These are phyloP conservation scores for Leptodirus hochenwartii DNA, from an alignment of 2,888 invertebrate species.

Conservation along the genomic window DNA sequence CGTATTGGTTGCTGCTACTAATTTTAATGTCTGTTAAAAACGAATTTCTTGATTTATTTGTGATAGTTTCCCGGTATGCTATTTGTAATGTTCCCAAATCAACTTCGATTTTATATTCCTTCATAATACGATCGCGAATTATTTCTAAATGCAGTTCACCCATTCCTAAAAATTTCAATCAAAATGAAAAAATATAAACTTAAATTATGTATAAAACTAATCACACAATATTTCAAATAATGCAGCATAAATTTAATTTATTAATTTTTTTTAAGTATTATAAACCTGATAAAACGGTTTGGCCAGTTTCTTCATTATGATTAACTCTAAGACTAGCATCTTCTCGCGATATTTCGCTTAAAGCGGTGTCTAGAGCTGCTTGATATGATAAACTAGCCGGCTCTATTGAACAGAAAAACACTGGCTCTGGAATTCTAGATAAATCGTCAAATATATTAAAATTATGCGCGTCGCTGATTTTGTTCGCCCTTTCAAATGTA, in stretches of 20 bases:
- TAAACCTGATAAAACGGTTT: slow-evolving; percentile 71
- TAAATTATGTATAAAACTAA: neutral
- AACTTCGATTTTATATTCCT: slow-evolving; percentile 81
- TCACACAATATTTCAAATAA: neutral
- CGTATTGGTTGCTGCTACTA: slow-evolving; percentile 37
- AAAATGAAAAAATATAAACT: slow-evolving; percentile 1
- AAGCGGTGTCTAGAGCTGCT: slow-evolving; percentile 56
- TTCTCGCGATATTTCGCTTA: slow-evolving; percentile 65
- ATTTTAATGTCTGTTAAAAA: slow-evolving; percentile 42
- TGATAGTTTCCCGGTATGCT: slow-evolving; percentile 68
- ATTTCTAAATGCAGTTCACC: slow-evolving; percentile 95
- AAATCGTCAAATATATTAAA: slow-evolving; percentile 18
- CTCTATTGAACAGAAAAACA: slow-evolving; percentile 93
- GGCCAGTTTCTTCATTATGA: slow-evolving; percentile 62
- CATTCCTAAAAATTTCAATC: slow-evolving; percentile 51
- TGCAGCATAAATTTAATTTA: slow-evolving; percentile 1
- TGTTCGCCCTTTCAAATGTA: slow-evolving; percentile 38
- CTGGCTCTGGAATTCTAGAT: slow-evolving; percentile 67
- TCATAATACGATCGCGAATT: slow-evolving; percentile 68
- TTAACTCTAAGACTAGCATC: slow-evolving; percentile 77
- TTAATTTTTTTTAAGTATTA: slow-evolving; percentile 16
- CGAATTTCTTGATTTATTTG: slow-evolving; percentile 27
- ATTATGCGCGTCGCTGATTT: slow-evolving; percentile 11
- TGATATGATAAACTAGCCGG: slow-evolving; percentile 67
- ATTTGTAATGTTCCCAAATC: slow-evolving; percentile 85